Percentiles rank a stretch among this genome's conserved stretches.
Evolutionary conservation across 2,888 invertebrate species (phyloP).

Genomic region (Noctua janthe): DNA sequence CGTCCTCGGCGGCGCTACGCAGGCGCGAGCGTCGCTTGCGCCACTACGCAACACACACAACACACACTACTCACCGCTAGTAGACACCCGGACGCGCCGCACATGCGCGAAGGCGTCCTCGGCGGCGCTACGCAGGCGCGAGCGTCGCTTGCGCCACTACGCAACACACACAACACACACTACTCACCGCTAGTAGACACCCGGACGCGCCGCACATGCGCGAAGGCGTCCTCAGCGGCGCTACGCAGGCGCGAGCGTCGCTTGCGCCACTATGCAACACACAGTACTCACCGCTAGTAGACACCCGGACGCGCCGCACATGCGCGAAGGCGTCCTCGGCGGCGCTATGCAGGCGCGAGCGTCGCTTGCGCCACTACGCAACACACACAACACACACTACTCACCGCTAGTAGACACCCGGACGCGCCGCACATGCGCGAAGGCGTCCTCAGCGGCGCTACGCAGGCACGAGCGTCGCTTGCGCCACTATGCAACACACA

Average conservation of each 20-base stretch:
- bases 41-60: conserved; percentile 86
- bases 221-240: conserved; percentile 99
- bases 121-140: conserved; percentile 97
- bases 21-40: conserved; percentile 97
- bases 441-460: conserved; percentile 99
- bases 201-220: conserved; percentile 96
- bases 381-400: conserved; percentile 86
- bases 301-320: conserved; percentile 94
- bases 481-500: conserved; percentile 77
- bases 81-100: conserved; percentile 92
- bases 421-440: conserved; percentile 98
- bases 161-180: conserved; percentile 86
- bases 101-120: conserved; percentile 99
- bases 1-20: conserved; percentile 98
- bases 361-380: conserved; percentile 92
- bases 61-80: conserved; percentile 75
- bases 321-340: conserved; percentile 99
- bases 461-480: conserved; percentile 97
- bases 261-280: conserved; percentile 90
- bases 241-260: conserved; percentile 96
- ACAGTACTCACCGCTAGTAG: conserved; percentile 77
- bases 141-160: conserved; percentile 93
- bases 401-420: conserved; percentile 83
- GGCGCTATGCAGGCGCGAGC: conserved; percentile 97
- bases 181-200: conserved; percentile 80